Base-by-base conservation (phyloP, 2,797 vertebrate species). In the Dermochelys coriacea region DNA sequence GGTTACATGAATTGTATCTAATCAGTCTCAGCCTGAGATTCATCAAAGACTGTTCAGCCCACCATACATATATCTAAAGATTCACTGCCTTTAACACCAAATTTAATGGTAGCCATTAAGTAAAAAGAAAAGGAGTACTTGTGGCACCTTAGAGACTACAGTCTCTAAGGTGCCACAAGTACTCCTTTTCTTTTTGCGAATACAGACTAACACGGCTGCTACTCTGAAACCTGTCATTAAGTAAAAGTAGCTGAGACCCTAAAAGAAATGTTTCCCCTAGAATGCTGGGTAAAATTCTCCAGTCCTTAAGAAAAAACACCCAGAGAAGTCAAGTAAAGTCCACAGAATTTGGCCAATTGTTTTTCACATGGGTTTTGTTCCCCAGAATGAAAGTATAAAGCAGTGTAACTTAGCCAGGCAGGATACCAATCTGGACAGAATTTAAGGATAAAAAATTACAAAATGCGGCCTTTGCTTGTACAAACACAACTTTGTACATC, bases 1-100 rank as follows among this genome's bases (percentile, higher is more conserved):
- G n/a, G 12, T 88, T 14, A 23, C 0, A 0, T 78, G 19, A 5
- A 0, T 6, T 78, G 37, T 75, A 47, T 31, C 21, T 8, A 86
- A 29, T 18, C 82, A 34, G 4, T 41, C 81, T 9, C 77, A 83
- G 45, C 23, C 25, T 82, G n/a, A 64, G 12, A 87, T 71, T 84
- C 83, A 19, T 82, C 47, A 77, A 34, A 37, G 41, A 86, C 61
- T 50, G 45, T 0, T 29, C 79, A 10, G 87, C 6, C 45, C 77
- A 85, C 2, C 41, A 61, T 5, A 47, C 1, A 25, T 2, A 8
- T 51, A 86, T n/a, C 77, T 74, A 75, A 75, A 27, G 41, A 75
- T 47, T 16, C 41, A 75, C 6, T 15, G 25, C 41, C 21, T 27
- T 47, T 75, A 14, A 45, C 71, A 47, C 25, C 8, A 75, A 74